A percentile compares a stretch with the other conserved stretches of the same genome.
phyloP scores from a whole-genome alignment of 2,888 invertebrate species.

The Cephus sareptanus region DNA sequence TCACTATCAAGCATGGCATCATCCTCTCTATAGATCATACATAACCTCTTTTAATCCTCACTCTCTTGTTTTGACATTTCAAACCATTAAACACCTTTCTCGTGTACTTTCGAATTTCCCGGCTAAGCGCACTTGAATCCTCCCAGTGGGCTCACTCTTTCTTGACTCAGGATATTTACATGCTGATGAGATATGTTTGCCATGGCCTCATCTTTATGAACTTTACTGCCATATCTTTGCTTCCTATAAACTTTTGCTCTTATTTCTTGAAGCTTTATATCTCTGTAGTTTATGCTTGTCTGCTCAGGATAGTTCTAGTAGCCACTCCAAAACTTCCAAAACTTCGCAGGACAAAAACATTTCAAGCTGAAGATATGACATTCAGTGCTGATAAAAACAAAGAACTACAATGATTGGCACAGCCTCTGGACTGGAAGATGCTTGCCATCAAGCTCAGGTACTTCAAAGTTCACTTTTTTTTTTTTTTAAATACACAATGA shows the following conservation, averaged over 20 bases:
- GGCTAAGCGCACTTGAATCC: too few species aligned
- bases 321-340: constrained; percentile 8
- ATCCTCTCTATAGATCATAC: constrained; percentile 13
- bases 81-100: background rate
- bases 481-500: background rate
- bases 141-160: background rate
- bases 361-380: constrained; percentile 50
- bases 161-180: background rate
- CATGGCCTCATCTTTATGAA: constrained; percentile 28
- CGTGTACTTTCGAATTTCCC: too few species aligned
- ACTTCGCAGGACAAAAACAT: constrained; percentile 8
- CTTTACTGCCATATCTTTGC: too few species aligned
- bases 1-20: too few species aligned
- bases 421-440: constrained; percentile 60
- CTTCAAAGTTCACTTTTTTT: background rate
- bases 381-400: constrained; percentile 45
- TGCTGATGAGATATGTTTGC: constrained; percentile 35
- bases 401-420: constrained; percentile 61
- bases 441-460: constrained; percentile 63
- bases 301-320: constrained; percentile 1
- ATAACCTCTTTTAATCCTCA: constrained; percentile 21
- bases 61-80: constrained; percentile 39
- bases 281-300: too few species aligned
- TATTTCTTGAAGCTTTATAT: too few species aligned
- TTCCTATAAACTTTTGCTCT: too few species aligned